These are phyloP conservation scores for Tapirus indicus DNA, from an alignment of 2,797 vertebrate species.

Conservation along the genomic window DNA sequence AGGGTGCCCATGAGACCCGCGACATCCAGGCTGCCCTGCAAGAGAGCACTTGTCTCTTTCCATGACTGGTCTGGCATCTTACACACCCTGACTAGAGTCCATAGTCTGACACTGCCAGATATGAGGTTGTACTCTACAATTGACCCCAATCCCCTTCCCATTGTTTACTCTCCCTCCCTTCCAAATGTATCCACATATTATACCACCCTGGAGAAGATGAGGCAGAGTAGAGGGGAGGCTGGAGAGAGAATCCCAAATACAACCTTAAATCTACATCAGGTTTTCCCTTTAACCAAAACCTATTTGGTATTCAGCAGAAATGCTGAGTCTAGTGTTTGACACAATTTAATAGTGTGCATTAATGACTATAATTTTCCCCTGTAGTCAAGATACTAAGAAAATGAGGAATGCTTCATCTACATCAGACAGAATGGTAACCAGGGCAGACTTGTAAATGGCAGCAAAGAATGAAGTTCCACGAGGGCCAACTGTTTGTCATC, in stretches of 20 bases:
- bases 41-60: background rate
- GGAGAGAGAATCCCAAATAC: background rate
- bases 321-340: conserved; percentile 54
- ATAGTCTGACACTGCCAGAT: background rate
- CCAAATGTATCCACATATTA: background rate
- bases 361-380: conserved; percentile 72
- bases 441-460: background rate
- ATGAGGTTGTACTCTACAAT: rapidly evolving
- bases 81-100: background rate
- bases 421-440: conserved; percentile 17
- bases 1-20: rapidly evolving
- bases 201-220: background rate
- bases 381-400: conserved; percentile 64
- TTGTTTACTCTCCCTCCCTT: background rate
- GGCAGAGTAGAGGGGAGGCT: background rate
- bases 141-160: background rate
- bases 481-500: background rate
- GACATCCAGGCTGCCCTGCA: too few relatives aligned
- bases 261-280: background rate
- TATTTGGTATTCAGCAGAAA: conserved; percentile 68
- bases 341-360: conserved; percentile 67
- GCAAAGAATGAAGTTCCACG: background rate
- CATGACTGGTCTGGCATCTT: too few relatives aligned
- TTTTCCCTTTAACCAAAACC: conserved; percentile 59
- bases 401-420: conserved; percentile 12